A percentile compares a stretch with the other conserved stretches of the same genome.
phyloP scores from a whole-genome alignment of 2,113 vertebrate genomes.

The Pachycephala philippinensis region DNA sequence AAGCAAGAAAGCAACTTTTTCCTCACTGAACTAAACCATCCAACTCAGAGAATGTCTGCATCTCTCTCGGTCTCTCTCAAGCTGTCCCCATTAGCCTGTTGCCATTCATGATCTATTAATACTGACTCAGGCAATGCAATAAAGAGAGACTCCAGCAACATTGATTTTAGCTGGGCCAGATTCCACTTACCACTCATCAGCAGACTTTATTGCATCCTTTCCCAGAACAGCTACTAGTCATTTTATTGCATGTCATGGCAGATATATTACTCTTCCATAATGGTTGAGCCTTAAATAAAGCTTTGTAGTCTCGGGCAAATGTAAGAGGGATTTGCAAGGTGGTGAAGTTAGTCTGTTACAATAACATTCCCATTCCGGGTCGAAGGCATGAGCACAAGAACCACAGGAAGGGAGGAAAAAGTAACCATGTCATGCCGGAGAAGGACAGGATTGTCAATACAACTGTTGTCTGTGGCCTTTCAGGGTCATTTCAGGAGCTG shows the following conservation, averaged over 20 bases:
- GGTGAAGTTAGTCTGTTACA: slow-evolving; percentile 26
- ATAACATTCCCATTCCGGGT: neutral
- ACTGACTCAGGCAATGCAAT: slow-evolving; percentile 52
- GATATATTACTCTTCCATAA: slow-evolving; percentile 57
- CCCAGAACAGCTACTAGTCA: slow-evolving; percentile 65
- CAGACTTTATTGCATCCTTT: slow-evolving; percentile 65
- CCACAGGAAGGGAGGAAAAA: neutral
- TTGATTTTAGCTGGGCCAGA: slow-evolving; percentile 62
- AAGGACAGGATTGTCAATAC: neutral
- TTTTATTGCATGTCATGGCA: slow-evolving; percentile 56
- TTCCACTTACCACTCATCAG: slow-evolving; percentile 66
- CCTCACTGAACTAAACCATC: neutral
- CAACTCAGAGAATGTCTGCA: neutral
- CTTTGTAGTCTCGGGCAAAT: slow-evolving; percentile 33
- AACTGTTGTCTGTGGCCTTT: neutral
- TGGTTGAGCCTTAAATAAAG: slow-evolving; percentile 55
- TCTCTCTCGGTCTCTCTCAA: neutral
- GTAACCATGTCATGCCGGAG: neutral
- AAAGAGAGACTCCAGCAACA: slow-evolving; percentile 63
- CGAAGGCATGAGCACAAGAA: neutral
- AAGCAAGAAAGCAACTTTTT: neutral
- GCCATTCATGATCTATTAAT: slow-evolving; percentile 64
- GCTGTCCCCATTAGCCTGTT: slow-evolving; percentile 47
- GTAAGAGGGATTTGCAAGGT: slow-evolving; percentile 4
- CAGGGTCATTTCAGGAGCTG: slow-evolving; percentile 12